These are phyloP conservation scores for Nesidiocoris tenuis DNA, from an alignment of 2,888 invertebrate species.

Conservation along the genomic window DNA sequence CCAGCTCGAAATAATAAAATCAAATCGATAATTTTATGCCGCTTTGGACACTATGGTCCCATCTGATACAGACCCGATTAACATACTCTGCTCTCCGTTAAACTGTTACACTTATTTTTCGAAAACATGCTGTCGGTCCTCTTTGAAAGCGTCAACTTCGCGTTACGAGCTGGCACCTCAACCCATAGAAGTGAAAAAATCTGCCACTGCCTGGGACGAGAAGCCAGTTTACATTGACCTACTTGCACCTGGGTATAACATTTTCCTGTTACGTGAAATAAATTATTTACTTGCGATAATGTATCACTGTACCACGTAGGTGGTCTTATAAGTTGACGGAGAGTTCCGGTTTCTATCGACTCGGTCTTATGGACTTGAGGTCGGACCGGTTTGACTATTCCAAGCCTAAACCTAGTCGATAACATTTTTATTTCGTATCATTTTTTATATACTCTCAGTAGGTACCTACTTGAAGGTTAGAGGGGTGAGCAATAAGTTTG, in stretches of 20 bases:
- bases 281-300: not conserved
- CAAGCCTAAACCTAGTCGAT: too few species aligned
- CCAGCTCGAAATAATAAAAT: too few species aligned
- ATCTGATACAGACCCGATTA: not conserved
- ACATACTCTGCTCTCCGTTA: not conserved
- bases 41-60: not conserved
- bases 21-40: too few species aligned
- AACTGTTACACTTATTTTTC: not conserved
- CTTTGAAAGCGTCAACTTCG: not conserved
- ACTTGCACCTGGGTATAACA: conserved; percentile 16
- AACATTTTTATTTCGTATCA: too few species aligned
- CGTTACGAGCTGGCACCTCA: not conserved
- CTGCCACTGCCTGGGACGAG: not conserved
- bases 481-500: too few species aligned
- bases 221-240: conserved; percentile 26
- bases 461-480: too few species aligned
- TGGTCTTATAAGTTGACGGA: too few species aligned
- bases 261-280: not conserved
- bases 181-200: not conserved
- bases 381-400: too few species aligned
- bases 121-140: not conserved
- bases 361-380: too few species aligned
- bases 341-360: too few species aligned
- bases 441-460: too few species aligned
- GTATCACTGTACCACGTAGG: too few species aligned